Evolutionary conservation across 1,140 invertebrate species (phyloP).

Genomic region (Saxidomus purpurata): DNA sequence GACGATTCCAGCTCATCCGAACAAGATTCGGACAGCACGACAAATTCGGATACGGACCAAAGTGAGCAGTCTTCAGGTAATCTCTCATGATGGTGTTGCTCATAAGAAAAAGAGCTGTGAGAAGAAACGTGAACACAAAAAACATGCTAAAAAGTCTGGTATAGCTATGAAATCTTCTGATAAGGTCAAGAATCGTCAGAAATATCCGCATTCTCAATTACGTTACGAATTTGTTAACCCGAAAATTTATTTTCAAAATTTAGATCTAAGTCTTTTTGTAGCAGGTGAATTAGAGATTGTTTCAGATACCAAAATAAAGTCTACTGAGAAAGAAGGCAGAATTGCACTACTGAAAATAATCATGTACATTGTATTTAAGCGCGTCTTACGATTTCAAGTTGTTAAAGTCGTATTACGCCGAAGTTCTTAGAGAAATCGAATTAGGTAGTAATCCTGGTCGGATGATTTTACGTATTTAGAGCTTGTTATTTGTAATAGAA

Average conservation of each 20-base stretch:
- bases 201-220: slow-evolving; percentile 3
- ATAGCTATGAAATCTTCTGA: not conserved
- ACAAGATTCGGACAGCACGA: no score
- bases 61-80: no score
- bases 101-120: no score
- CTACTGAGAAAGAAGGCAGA: not conserved
- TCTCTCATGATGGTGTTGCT: no score
- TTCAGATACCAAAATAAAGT: not conserved
- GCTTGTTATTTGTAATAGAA: not conserved
- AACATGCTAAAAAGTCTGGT: not conserved
- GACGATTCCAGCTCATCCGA: no score
- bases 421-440: not conserved
- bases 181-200: not conserved
- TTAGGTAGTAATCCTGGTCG: not conserved
- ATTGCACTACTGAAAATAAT: not conserved
- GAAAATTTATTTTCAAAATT: not conserved
- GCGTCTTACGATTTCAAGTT: not conserved
- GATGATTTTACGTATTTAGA: slow-evolving; percentile 22
- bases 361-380: not conserved
- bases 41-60: no score
- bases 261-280: no score
- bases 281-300: slow-evolving; percentile 9
- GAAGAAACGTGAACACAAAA: no score
- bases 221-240: not conserved
- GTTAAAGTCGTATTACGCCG: not conserved